Base-by-base conservation (phyloP, 2,113 vertebrate genomes). In the Osmerus mordax region DNA sequence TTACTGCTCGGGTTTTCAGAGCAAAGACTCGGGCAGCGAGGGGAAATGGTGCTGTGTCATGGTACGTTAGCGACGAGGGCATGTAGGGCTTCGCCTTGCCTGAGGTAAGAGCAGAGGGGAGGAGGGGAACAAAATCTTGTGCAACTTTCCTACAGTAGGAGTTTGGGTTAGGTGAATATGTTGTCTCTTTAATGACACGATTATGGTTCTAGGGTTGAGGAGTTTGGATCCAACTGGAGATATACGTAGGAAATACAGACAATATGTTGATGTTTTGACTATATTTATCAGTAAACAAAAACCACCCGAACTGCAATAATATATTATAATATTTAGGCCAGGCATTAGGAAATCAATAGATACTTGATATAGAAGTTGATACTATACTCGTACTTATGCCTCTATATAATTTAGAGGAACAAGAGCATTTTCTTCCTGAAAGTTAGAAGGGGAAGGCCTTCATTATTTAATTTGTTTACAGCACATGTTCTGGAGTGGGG, bases 1-100 rank as follows among this genome's bases (percentile, higher is more conserved):
- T 73, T 78, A 74, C 83, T 69, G 82, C 80, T 80, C 79, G 63
- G 65, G 71, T 79, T 81, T 77, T 71, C 70, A 78, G 75, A 80
- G 68, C 32, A 58, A 66, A n/a, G 75, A 71, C 79, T 67, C 70
- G 47, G 74, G 73, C 75, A 63, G 75, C 21, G 75, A 78, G 69
- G 63, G 72, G 77, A 79, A 79, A 67, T 63, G 61, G 67, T 15
- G 53, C 59, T 1, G 62, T 65, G 87, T 87, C 84, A 55, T 67
- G 23, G 5, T 25, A n/a, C 28, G 85, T 90, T 86, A 91, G 36
- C n/a, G 13, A 23, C 54, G 29, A 36, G 53, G 69, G 25, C 21
- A 53, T 72, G 60, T 77, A 66, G 73, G 61, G 69, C 76, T 70
- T 58, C 12, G 1, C 47, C 36, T 1, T 69, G 65, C 25, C 71